A percentile compares a stretch with the other conserved stretches of the same genome.
phyloP scores from a whole-genome alignment of 2,888 invertebrate genomes.

The Dendrolimus houi region DNA sequence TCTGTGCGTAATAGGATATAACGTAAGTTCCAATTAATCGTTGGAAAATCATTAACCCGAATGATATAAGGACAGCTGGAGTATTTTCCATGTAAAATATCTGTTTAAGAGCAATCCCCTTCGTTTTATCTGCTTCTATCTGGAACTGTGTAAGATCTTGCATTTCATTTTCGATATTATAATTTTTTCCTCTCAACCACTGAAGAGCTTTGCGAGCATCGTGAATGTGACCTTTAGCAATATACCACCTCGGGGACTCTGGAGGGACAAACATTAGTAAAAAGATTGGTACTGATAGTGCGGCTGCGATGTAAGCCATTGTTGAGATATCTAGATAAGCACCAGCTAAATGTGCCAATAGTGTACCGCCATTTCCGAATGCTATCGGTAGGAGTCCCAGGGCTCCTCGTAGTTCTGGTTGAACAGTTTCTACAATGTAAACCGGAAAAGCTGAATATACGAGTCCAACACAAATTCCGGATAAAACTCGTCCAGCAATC shows the following conservation, averaged over 20 bases:
- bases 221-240: slow-evolving; percentile 84
- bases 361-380: slow-evolving; percentile 89
- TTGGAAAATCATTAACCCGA: slow-evolving; percentile 96
- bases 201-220: slow-evolving; percentile 86
- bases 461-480: slow-evolving; percentile 92
- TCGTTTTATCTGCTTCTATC: slow-evolving; percentile 80
- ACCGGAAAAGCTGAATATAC: slow-evolving; percentile 92
- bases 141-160: slow-evolving; percentile 84
- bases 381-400: slow-evolving; percentile 92
- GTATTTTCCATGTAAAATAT: slow-evolving; percentile 81
- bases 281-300: slow-evolving; percentile 86
- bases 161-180: slow-evolving; percentile 87
- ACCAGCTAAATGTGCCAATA: slow-evolving; percentile 87
- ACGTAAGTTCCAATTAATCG: slow-evolving; percentile 92
- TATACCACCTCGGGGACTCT: slow-evolving; percentile 95
- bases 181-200: slow-evolving; percentile 88
- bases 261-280: slow-evolving; percentile 89
- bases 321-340: slow-evolving; percentile 86
- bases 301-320: slow-evolving; percentile 86
- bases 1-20: slow-evolving; percentile 94
- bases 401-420: slow-evolving; percentile 93
- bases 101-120: slow-evolving; percentile 76
- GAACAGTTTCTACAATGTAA: slow-evolving; percentile 94
- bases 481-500: slow-evolving; percentile 86
- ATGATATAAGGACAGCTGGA: slow-evolving; percentile 86